Percentiles rank a stretch among this genome's conserved stretches.
phyloP scores from a whole-genome alignment of 2,797 vertebrate genomes.

The Chiroxiphia lanceolata region DNA sequence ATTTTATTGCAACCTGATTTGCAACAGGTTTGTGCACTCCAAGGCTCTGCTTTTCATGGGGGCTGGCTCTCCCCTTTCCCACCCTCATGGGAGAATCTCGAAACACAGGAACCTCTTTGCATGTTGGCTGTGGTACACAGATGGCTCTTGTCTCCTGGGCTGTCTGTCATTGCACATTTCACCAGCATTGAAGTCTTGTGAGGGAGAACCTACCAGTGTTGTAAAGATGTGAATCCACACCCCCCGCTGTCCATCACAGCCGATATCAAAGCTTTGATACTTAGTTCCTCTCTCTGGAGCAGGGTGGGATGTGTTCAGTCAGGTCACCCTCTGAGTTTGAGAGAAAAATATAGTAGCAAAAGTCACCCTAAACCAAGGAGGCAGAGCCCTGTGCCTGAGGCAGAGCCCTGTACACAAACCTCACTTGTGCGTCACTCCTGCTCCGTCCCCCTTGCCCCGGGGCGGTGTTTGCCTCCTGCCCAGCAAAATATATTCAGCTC shows the following conservation, averaged over 20 bases:
- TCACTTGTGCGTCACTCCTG: neutral
- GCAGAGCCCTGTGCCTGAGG: neutral
- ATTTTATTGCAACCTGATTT: neutral
- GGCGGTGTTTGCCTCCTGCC: neutral
- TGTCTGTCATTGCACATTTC: neutral
- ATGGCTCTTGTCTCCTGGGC: neutral
- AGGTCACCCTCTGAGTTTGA: neutral
- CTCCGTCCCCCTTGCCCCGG: neutral
- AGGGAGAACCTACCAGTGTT: neutral
- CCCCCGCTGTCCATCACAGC: neutral
- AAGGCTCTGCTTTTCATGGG: neutral
- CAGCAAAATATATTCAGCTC: neutral
- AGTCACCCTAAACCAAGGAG: neutral
- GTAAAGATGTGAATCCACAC: neutral
- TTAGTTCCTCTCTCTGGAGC: neutral
- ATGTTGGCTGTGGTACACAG: fast-evolving
- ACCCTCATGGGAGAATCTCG: neutral
- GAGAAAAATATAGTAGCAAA: neutral
- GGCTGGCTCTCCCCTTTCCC: neutral
- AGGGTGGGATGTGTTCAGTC: neutral
- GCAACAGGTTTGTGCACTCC: neutral
- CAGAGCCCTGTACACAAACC: neutral
- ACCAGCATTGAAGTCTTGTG: fast-evolving
- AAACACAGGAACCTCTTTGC: fast-evolving
- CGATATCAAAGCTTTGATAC: neutral